Evolutionary conservation across 2,888 invertebrate genomes (phyloP), one percentile per base, ranked within the genome.

Genomic region (Empis stercorea): DNA sequence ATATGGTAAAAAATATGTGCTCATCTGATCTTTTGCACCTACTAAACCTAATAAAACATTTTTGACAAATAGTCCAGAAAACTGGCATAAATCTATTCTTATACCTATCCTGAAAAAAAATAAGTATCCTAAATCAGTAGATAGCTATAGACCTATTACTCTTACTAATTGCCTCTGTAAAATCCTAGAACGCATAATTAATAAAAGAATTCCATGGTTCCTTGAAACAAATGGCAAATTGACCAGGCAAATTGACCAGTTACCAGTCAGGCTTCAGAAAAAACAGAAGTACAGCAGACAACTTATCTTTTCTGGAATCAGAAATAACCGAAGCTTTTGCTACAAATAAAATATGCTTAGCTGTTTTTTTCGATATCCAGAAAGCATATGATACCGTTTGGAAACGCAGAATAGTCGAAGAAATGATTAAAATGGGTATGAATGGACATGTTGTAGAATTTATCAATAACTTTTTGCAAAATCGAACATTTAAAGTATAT

Each of bases 121-220:
- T 4, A 27, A 38, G 39, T 17, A 39, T 30, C 39, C 45, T 6
- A 20, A n/a, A 39, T 5, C 13, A 10, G 30, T 20, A 11, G 16
- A 34, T 11, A 42, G n/a, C 20, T 46, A 42, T 10, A 32, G 46
- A 36, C 46, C 36, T 10, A 42, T 46, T 15, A 34, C 46, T 6
- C 23, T 46, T 4, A 46, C 46, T n/a, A 41, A 41, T 30, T 34
- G 34, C 42, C 27, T 36, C 20, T 42, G 34, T 36, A 46, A 46
- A 11, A 6, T 37, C 14, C 10, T 46, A 2, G 42, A 42, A 46
- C 34, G 36, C 20, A 46, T 46, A 15, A 42, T 46, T 15, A 46
- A 36, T 15, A 41, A 43, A 23, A 17, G 47, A 30, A 17, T 47
- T 3, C 6, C n/a, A 10, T 47, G 43, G 37, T 47, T 16, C 10